Evolutionary conservation across 2,797 vertebrate species (phyloP).

Genomic region (Characodon lateralis): DNA sequence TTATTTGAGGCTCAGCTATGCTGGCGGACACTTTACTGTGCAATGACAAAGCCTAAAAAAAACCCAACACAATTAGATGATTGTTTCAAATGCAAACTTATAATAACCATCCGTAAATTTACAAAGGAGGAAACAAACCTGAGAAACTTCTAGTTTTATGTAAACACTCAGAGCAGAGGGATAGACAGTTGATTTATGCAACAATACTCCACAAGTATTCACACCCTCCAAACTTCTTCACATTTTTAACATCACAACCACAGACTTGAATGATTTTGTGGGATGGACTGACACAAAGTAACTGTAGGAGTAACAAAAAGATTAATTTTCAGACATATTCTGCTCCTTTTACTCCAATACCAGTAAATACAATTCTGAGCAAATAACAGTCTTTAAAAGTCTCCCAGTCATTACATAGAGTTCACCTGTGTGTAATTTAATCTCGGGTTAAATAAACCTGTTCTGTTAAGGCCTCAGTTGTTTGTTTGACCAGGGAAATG

Average conservation of each 20-base stretch:
- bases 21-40: conserved; percentile 20
- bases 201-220: not conserved
- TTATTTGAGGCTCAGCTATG: conserved; percentile 36
- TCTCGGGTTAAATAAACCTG: not conserved
- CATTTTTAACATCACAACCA: not conserved
- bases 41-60: conserved; percentile 40
- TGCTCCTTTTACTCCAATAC: not conserved
- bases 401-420: not conserved
- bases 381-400: not conserved
- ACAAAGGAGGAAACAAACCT: not conserved
- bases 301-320: too few species aligned
- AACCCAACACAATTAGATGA: not conserved
- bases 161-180: not conserved
- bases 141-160: not conserved
- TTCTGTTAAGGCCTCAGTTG: not conserved
- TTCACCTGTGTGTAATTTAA: not conserved
- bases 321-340: not conserved
- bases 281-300: too few species aligned
- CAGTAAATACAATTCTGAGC: not conserved
- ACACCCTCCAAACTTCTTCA: not conserved
- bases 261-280: too few species aligned
- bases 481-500: not conserved
- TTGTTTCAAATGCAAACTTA: not conserved
- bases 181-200: too few species aligned
- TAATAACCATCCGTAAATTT: not conserved